Evolutionary conservation across 2,797 vertebrate genomes (phyloP).

Genomic region (Gymnodraco acuticeps): DNA sequence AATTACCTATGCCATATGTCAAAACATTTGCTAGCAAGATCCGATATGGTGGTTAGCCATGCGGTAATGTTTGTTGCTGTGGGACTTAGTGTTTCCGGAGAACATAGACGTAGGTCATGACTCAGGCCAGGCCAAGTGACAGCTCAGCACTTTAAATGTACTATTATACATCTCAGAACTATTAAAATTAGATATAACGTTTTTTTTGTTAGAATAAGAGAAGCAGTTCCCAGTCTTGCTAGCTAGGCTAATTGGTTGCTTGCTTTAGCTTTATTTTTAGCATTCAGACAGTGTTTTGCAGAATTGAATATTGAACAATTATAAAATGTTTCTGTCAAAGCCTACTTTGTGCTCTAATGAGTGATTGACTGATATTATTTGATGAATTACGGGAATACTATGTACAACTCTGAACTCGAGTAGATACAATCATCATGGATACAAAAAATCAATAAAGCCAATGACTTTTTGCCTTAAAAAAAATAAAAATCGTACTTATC

Average conservation of each 20-base stretch:
- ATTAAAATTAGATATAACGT: not conserved
- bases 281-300: no score
- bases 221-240: not conserved
- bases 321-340: not conserved
- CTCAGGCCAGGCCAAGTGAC: not conserved
- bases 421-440: not conserved
- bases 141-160: not conserved
- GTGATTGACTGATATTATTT: not conserved
- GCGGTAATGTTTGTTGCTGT: no score
- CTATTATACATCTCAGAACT: not conserved
- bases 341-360: not conserved
- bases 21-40: no score
- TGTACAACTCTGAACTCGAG: not conserved
- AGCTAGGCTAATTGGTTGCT: not conserved
- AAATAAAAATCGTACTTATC: not conserved
- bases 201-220: not conserved
- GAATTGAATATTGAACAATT: not conserved
- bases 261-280: not conserved
- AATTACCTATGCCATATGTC: no score
- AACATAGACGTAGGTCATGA: no score
- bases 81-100: no score
- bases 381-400: not conserved
- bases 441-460: not conserved
- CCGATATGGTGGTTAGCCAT: no score
- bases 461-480: not conserved